These are phyloP conservation scores for Agraylea sexmaculata DNA, from an alignment of 1,140 invertebrate genomes.

Conservation along the genomic window DNA sequence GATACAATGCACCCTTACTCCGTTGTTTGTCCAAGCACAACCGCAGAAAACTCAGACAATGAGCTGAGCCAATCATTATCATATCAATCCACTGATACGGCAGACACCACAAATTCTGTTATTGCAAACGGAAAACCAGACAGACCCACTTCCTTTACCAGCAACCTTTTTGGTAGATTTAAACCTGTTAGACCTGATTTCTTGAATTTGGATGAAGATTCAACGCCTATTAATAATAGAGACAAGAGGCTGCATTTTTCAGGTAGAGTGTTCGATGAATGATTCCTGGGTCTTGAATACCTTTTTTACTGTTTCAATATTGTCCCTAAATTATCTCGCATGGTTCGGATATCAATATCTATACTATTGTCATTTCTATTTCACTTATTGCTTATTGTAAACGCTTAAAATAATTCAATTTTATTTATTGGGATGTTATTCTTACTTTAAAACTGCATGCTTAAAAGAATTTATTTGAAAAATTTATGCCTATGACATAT, in stretches of 20 bases:
- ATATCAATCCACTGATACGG: slow-evolving; percentile 22
- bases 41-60: slow-evolving; percentile 22
- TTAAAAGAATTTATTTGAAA: no score
- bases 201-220: slow-evolving; percentile 24
- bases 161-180: slow-evolving; percentile 18
- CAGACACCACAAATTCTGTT: slow-evolving; percentile 25
- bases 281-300: not conserved
- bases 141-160: slow-evolving; percentile 30
- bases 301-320: no score
- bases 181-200: slow-evolving; percentile 24
- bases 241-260: slow-evolving; percentile 42
- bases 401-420: no score
- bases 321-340: no score
- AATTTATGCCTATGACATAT: no score
- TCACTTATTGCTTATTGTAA: no score
- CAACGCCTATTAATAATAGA: slow-evolving; percentile 33
- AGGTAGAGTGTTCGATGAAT: slow-evolving; percentile 26
- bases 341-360: no score
- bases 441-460: no score
- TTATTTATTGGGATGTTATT: no score
- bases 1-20: slow-evolving; percentile 22
- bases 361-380: no score
- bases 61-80: slow-evolving; percentile 21
- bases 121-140: slow-evolving; percentile 25
- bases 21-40: slow-evolving; percentile 22